Base-by-base conservation (phyloP, 1,140 invertebrate species). In the Thaumatotibia leucotreta region DNA sequence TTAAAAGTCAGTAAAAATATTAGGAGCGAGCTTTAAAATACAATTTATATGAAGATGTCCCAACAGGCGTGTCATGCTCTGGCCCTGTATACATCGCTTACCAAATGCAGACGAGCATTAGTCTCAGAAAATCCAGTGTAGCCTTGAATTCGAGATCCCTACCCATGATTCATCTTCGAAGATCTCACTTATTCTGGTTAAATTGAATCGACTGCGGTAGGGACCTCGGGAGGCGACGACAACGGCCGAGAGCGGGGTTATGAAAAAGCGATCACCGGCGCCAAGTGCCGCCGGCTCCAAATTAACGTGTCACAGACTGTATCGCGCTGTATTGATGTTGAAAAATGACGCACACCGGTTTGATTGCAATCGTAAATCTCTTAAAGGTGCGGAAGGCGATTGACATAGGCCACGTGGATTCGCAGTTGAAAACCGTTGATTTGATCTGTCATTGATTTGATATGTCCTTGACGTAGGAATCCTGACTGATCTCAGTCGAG, bases 241-340 rank as follows among this genome's bases (percentile, higher is more conserved):
- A 9, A n/a, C 2, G 33, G 33, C n/a, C 8, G 50, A 22, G 50
- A 1, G 11, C 4, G 24, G 61, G 31, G 50, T 67, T 71, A 78
- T 74, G 72, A 71, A 79, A 78, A 76, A 76, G 64, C 72, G 68
- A 74, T 76, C 74, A 72, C 54, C 22, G 52, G 66, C 49, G 32
- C 22, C 33, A 29, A 45, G 64, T 29, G 64, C 35, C 76, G 76
- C 72, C 69, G 68, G 76, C 72, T 74, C 74, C 75, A 75, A 76
- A 78, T 76, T 76, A 76, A 78, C 76, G 70, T 78, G 78, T 80
- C 76, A 78, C 73, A 69, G 75, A 74, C 73, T 68, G 70, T 74
- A 74, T 70, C 68, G 71, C 65, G 73, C 65, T 68, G 74, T 78
- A 74, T 73, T 70, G 73, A 73, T 74, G 68, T 72, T 76, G 79